phyloP scores from a whole-genome alignment of 2,888 invertebrate species.

The Epinotia brunnichana region DNA sequence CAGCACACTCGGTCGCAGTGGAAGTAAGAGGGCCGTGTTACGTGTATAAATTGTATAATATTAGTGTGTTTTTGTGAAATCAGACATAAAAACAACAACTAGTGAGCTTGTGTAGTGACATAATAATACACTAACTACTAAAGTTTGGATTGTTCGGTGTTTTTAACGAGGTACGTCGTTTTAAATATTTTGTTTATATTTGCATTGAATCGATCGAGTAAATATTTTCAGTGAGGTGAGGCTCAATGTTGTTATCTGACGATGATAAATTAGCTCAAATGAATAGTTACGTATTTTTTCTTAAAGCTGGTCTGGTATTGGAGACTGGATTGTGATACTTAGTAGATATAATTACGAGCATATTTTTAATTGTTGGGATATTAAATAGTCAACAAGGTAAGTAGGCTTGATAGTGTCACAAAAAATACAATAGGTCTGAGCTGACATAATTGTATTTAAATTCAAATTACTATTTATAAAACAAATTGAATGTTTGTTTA shows the following conservation, averaged over 20 bases:
- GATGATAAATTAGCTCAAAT: not conserved
- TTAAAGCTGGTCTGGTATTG: not conserved
- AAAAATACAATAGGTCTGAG: too few species aligned
- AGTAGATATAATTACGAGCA: too few species aligned
- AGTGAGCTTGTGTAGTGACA: not conserved
- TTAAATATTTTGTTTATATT: slow-evolving; percentile 12
- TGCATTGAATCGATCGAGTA: slow-evolving; percentile 13
- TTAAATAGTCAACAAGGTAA: too few species aligned
- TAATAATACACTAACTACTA: not conserved
- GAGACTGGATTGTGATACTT: not conserved
- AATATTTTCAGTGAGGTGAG: not conserved
- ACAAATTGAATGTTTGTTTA: too few species aligned
- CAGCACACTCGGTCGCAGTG: not conserved
- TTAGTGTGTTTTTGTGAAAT: not conserved
- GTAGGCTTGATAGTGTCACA: too few species aligned
- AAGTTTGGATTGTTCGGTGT: not conserved
- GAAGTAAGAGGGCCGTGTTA: not conserved
- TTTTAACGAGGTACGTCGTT: slow-evolving; percentile 8
- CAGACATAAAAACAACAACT: not conserved
- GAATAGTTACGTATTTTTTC: not conserved
- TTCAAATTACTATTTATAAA: too few species aligned
- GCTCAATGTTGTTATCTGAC: slow-evolving; percentile 2
- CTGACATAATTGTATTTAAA: too few species aligned
- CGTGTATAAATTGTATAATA: not conserved
- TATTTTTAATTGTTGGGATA: too few species aligned